Evolutionary conservation across 2,888 invertebrate genomes (phyloP), one percentile per base, ranked within the genome.

Genomic region (Bugula neritina): DNA sequence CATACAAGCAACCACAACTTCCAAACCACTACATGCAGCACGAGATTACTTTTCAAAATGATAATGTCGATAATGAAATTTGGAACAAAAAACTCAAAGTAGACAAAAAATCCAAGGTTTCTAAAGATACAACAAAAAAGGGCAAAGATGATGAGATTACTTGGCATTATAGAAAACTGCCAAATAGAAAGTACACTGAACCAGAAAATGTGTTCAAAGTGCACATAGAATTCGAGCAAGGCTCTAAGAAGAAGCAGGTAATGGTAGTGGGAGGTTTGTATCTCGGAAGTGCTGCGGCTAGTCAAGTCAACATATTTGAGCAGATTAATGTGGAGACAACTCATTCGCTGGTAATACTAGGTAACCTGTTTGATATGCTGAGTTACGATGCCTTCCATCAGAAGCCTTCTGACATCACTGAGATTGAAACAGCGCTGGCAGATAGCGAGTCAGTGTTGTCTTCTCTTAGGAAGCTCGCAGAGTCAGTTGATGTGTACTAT

Each of bases 361-460:
- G 63, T 17, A 63, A 63, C 63, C 34, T 63, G 29, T 63, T 63
- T 34, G 63, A 63, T 31, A 63, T n/a, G 63, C 63, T 63, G 27
- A 34, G 63, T 31, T 13, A 13, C 31, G 63, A 63, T 34, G 29
- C 63, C n/a, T 63, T 63, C 31, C 63, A 63, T 63, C 63, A 63
- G 31, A 63, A 25, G n/a, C 63, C 63, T 31, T 25, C 31, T 5
- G 63, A 63, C 27, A 34, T 31, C 63, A 31, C 34, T 2, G 27
- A 17, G 25, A 31, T 63, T 5, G 63, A 63, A 34, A 29, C 10
- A 17, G 17, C 31, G 31, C 63, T 63, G 10, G 34, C 63, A 21
- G n/a, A 34, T 3, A 10, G 31, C 10, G 63, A 27, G 34, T 34
- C 63, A 2, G n/a, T 63, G 13, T n/a, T 63, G 10, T 2, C 27